A percentile compares a stretch with the other conserved stretches of the same genome.
Evolutionary conservation across 2,113 vertebrate genomes (phyloP).

Genomic region (Amazona vittata): DNA sequence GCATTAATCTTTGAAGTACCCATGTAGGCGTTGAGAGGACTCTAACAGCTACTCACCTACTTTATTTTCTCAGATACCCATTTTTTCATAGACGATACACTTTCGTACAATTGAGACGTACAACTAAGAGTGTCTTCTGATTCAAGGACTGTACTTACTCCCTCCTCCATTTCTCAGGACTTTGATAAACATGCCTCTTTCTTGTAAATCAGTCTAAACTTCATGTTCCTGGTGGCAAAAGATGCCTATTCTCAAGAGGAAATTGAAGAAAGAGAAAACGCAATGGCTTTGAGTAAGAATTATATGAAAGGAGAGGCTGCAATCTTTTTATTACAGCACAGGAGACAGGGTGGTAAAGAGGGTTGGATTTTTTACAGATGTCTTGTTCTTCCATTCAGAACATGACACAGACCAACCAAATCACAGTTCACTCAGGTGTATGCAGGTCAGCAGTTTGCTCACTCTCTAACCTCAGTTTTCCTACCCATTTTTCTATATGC

Average conservation of each 20-base stretch:
- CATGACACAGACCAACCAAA: neutral
- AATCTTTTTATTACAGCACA: neutral
- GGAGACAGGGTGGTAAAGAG: neutral
- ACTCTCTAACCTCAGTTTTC: neutral
- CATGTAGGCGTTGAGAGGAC: neutral
- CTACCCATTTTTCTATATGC: neutral
- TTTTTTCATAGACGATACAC: neutral
- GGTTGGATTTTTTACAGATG: neutral
- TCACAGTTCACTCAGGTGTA: neutral
- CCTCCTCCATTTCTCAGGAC: neutral
- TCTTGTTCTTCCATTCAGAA: neutral
- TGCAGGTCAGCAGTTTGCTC: neutral
- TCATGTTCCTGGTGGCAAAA: neutral
- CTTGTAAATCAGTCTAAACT: neutral
- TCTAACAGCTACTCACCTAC: neutral
- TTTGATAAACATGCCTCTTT: neutral
- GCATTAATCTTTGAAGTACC: neutral
- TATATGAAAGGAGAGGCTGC: neutral
- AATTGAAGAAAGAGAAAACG: neutral
- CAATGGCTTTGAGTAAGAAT: neutral
- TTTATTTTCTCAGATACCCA: neutral
- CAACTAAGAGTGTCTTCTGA: neutral
- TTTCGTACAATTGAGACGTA: neutral
- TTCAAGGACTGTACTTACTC: neutral
- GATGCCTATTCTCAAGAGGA: neutral